A percentile compares a stretch with the other conserved stretches of the same genome.
Conservation (phyloP, 2,888 invertebrate species). For the Drosophila kuntzei region DNA sequence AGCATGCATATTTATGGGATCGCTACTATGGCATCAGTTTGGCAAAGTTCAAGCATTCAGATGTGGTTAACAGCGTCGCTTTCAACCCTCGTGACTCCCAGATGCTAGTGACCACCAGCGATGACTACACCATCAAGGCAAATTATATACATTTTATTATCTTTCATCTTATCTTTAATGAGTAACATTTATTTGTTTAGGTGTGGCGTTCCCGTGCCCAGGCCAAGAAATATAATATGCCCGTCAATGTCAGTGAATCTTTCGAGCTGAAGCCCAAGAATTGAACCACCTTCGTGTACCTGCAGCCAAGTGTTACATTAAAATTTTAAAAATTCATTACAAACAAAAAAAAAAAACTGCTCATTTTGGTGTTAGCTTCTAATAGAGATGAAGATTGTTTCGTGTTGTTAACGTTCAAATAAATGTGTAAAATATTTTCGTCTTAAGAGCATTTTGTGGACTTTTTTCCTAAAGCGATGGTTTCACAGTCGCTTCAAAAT, state of each 20-base stretch:
- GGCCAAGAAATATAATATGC: conserved; percentile 72
- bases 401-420: conserved; percentile 48
- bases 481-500: conserved; percentile 34
- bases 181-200: conserved; percentile 41
- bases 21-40: conserved; percentile 92
- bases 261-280: conserved; percentile 74
- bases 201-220: conserved; percentile 82
- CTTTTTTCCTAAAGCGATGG: conserved; percentile 28
- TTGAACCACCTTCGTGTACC: conserved; percentile 30
- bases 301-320: conserved; percentile 23
- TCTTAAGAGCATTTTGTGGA: conserved; percentile 6
- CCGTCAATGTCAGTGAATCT: conserved; percentile 72
- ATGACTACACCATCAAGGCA: conserved; percentile 91
- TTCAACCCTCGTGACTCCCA: conserved; percentile 93
- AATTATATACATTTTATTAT: not conserved
- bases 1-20: conserved; percentile 94
- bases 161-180: not conserved
- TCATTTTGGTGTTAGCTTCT: conserved; percentile 38
- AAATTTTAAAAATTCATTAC: conserved; percentile 4
- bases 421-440: conserved; percentile 37
- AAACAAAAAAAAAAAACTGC: conserved; percentile 6
- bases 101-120: conserved; percentile 93
- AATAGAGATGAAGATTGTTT: conserved; percentile 20
- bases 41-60: conserved; percentile 90
- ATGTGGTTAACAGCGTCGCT: conserved; percentile 94